Base-by-base conservation (phyloP, 35 echinoderm and acorn worm species). In the Chiridota heheva region DNA sequence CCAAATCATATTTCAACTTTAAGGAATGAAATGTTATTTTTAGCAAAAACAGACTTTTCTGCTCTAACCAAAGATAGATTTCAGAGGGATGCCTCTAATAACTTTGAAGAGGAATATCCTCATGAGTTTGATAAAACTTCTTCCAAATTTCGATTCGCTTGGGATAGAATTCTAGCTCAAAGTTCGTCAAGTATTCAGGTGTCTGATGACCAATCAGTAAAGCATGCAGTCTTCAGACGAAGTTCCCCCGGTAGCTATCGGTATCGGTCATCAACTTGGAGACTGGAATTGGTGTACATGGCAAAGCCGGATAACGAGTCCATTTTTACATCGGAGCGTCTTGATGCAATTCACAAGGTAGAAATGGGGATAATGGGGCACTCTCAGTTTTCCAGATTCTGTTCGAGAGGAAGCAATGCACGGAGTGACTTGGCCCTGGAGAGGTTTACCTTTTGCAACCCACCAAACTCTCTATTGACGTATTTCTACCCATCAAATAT, bases 281-380 rank as follows among this genome's bases (percentile, higher is more conserved):
- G 71, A n/a, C 59, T 91, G 31, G 60, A 83, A 43, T 58, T 96
- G 15, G 88, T 96, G 1, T 96, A 87, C 71, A 65, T 91, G 3
- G 93, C 93, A 0, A 60, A 80, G 74, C 73, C 69, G 29, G 36
- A 86, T 0, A 78, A 86, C 41, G 46, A 61, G 29, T 87, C 90
- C 42, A 90, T 96, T 62, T 96, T 96, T 42, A 96, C 93, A 0
- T 6, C 59, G 2, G 87, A 91, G 8, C 51, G 92, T 40, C 77
- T 96, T 2, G 31, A 67, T 58, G 79, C 61, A 16, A 96, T 96
- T 28, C 93, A 91, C 37, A 45, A 96, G 0, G 55, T 96, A 7
- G 93, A 96, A 58, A 81, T 87, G 88, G 43, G 40, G 1, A 87
- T 96, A n/a, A 96, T 90, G 82, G 73, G 66, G 16, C 88, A 91